Base-by-base conservation (phyloP, 2,797 vertebrate species). In the Serranus cabrilla region DNA sequence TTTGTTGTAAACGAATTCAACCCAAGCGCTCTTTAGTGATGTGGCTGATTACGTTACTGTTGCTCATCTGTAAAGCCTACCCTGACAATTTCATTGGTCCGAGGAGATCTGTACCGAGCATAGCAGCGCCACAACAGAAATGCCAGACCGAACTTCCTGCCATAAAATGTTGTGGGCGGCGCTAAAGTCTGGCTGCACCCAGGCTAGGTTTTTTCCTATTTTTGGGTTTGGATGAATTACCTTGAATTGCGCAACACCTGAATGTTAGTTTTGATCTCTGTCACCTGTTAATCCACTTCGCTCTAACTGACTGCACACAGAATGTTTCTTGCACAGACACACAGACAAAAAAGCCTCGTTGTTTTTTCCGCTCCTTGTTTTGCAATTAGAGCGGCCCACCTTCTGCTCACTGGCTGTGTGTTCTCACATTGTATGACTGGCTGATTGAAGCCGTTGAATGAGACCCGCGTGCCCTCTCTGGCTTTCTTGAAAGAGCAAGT, bases 391-490 rank as follows among this genome's bases (percentile, higher is more conserved):
- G 23, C 13, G 31, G 73, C 42, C 52, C 58, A 71, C 68, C 59
- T 64, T 71, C 52, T 3, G 1, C 60, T 52, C 2, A 2, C 54
- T 59, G 54, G 52, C 55, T 4, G 5, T 31, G 62, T 27, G 11
- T 39, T 40, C 43, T 45, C 0, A 2, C 57, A 31, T 51, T 74
- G 49, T 72, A 37, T 21, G 50, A 51, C 34, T 37, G 60, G 46
- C 56, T 84, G 76, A 85, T 81, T 76, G 65, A 77, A 76, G 78
- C 20, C 77, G 67, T 50, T 82, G 69, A 84, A 52, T 80, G 64
- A 81, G 86, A 83, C 74, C 76, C 42, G 71, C 9, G 2, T 63
- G 57, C 52, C 40, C 75, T 67, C 27, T 2, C 12, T 70, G 21
- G 51, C 46, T 73, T 68, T 63, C 61, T 47, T 70, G 42, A 65